These are phyloP conservation scores for Achroia grisella DNA, from an alignment of 1,140 invertebrate species.

Conservation along the genomic window DNA sequence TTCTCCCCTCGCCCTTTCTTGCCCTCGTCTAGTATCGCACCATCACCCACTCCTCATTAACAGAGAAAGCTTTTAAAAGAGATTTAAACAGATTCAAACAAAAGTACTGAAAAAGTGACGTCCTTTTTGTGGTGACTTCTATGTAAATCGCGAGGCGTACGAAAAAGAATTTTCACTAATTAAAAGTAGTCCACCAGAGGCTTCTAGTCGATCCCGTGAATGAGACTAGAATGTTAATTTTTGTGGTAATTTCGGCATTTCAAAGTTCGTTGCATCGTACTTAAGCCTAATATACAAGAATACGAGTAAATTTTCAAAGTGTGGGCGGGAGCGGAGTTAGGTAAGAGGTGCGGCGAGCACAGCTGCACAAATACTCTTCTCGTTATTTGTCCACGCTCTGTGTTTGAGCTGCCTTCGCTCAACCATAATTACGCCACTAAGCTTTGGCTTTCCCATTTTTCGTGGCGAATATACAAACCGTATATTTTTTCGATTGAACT, in stretches of 20 bases:
- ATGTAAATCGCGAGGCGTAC: slow-evolving; percentile 45
- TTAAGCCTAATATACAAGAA: slow-evolving; percentile 24
- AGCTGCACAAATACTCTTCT: slow-evolving; percentile 51
- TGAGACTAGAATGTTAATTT: slow-evolving; percentile 39
- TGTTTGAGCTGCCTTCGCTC: slow-evolving; percentile 34
- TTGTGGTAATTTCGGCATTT: slow-evolving; percentile 27
- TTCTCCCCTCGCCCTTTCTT: slow-evolving; percentile 5
- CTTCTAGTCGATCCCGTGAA: slow-evolving; percentile 33
- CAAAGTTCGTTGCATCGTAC: slow-evolving; percentile 23
- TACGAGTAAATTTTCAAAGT: slow-evolving; percentile 16
- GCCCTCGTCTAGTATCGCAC: slow-evolving; percentile 22
- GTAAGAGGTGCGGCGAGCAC: slow-evolving; percentile 16
- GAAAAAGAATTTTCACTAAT: slow-evolving; percentile 50
- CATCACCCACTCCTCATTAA: slow-evolving; percentile 57
- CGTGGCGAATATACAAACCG: slow-evolving; percentile 5
- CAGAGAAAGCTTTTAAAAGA: slow-evolving; percentile 57
- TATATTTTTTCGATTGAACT: slow-evolving; percentile 21
- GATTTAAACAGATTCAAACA: slow-evolving; percentile 60
- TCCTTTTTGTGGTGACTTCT: slow-evolving; percentile 54
- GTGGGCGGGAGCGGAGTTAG: slow-evolving; percentile 6
- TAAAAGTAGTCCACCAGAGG: slow-evolving; percentile 41
- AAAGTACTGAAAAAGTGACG: slow-evolving; percentile 56
- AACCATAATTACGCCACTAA: slow-evolving; percentile 44
- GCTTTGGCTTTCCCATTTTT: slow-evolving; percentile 36
- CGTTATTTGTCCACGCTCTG: slow-evolving; percentile 46